Percentiles rank a stretch among this genome's conserved stretches.
Evolutionary conservation across 2,797 vertebrate species (phyloP).

Genomic region (Leptatherina wallacei): DNA sequence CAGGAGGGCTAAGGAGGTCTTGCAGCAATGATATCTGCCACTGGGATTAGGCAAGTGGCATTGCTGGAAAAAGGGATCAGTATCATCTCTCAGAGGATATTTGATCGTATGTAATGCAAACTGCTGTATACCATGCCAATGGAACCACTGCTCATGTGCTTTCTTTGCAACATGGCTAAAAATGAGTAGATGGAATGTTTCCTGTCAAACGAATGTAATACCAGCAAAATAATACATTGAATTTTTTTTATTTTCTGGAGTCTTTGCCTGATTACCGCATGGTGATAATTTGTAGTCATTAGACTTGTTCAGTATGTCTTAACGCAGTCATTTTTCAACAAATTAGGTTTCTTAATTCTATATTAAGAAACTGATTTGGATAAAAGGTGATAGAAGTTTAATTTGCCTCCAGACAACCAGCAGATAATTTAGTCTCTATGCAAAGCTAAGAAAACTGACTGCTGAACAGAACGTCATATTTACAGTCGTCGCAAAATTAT

Average conservation of each 20-base stretch:
- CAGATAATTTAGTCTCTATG: background rate
- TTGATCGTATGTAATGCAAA: constrained; percentile 25
- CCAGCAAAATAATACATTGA: background rate
- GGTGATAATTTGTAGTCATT: no score
- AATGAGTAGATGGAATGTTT: constrained; percentile 12
- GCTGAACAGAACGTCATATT: background rate
- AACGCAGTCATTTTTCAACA: no score
- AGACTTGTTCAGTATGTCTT: no score
- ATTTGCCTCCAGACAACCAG: background rate
- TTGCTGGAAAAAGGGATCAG: constrained; percentile 44
- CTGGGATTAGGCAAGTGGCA: constrained; percentile 54
- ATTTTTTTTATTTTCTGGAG: background rate
- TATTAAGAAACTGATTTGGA: background rate
- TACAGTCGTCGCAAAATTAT: no score
- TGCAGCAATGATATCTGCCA: constrained; percentile 73
- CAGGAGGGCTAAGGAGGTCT: constrained; percentile 76
- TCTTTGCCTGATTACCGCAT: no score
- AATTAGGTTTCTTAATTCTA: no score
- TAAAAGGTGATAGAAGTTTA: background rate
- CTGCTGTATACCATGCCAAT: constrained; percentile 16
- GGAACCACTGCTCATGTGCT: constrained; percentile 6
- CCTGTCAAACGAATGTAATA: background rate
- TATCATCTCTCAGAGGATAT: constrained; percentile 38
- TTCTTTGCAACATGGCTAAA: constrained; percentile 19
- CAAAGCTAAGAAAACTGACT: background rate